These are phyloP conservation scores for Aphis craccivora DNA, from an alignment of 1,140 invertebrate species.

Conservation along the genomic window DNA sequence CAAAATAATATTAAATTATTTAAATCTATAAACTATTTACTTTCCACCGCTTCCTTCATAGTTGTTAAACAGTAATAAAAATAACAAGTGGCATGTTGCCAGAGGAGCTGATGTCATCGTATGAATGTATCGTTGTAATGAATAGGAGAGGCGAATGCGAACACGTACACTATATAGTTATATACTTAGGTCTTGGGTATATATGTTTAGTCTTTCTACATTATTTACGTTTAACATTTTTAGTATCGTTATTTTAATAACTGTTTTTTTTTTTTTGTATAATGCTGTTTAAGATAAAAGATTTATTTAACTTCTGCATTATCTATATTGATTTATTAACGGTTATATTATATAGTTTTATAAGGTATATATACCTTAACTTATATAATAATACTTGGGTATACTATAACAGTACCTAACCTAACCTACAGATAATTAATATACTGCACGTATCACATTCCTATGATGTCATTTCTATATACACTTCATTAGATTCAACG, in stretches of 20 bases:
- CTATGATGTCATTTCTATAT: background rate
- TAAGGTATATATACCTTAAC: background rate
- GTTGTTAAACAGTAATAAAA: constrained; percentile 32
- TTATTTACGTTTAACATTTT: background rate
- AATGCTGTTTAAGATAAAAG: too few relatives aligned
- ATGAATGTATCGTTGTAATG: background rate
- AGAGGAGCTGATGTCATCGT: constrained; percentile 4
- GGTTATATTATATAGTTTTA: background rate
- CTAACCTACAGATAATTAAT: too few relatives aligned
- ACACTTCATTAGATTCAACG: background rate
- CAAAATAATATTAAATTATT: background rate
- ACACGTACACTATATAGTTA: background rate
- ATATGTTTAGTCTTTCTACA: background rate
- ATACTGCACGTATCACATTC: too few relatives aligned
- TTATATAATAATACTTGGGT: background rate
- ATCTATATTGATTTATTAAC: background rate
- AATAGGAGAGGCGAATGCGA: background rate
- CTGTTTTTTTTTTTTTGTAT: background rate
- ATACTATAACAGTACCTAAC: background rate
- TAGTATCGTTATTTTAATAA: background rate
- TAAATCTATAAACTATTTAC: background rate
- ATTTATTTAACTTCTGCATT: background rate
- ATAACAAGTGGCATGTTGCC: constrained; percentile 26
- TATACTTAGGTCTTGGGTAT: background rate
- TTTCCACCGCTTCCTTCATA: background rate